Percentiles rank a stretch among this genome's conserved stretches.
These are phyloP conservation scores for Emydura subglobosa DNA, from an alignment of 2,113 vertebrate genomes.

Conservation along the genomic window DNA sequence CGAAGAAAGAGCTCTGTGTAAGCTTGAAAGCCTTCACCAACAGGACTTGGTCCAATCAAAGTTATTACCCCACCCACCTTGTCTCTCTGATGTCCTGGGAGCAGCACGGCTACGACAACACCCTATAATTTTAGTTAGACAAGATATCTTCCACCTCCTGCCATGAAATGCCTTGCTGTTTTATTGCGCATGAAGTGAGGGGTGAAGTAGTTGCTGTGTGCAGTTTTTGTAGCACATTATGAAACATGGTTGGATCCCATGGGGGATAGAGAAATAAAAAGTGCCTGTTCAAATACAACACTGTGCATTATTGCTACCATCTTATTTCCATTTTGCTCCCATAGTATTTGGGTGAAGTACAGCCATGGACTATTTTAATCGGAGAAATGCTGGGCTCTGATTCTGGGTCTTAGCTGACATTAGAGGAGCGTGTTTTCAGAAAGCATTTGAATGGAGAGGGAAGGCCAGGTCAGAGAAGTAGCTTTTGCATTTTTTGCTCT, in stretches of 20 bases:
- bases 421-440: background rate
- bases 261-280: background rate
- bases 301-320: background rate
- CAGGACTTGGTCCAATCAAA: background rate
- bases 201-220: background rate
- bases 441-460: background rate
- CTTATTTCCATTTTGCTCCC: background rate
- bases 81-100: background rate
- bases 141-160: background rate
- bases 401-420: rapidly evolving
- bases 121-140: background rate
- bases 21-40: background rate
- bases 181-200: background rate
- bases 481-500: background rate
- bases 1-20: background rate
- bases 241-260: background rate
- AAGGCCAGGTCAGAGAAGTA: background rate
- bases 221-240: background rate
- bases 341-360: background rate
- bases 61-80: too few species aligned
- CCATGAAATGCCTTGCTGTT: background rate
- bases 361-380: background rate
- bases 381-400: background rate
- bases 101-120: too few species aligned
- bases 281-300: background rate